Percentiles rank a stretch among this genome's conserved stretches.
These are phyloP conservation scores for Oligia fasciuncula DNA, from an alignment of 2,888 invertebrate species.

Conservation along the genomic window DNA sequence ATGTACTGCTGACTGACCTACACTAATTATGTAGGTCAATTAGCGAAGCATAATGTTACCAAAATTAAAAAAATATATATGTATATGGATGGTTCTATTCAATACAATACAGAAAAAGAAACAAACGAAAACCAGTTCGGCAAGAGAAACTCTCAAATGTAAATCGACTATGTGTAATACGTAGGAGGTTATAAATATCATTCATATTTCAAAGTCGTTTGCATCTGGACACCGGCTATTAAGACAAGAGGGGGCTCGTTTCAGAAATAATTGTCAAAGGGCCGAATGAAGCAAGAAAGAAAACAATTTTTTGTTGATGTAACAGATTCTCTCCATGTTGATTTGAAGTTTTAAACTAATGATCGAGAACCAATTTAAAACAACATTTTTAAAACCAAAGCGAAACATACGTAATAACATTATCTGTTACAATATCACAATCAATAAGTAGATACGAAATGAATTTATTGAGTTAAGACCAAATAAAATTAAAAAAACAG, in stretches of 20 bases:
- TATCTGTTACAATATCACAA: slow-evolving; percentile 4
- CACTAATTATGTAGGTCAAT: slow-evolving; percentile 21
- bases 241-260: slow-evolving; percentile 79
- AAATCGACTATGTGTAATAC: slow-evolving; percentile 73
- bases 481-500: slow-evolving; percentile 71
- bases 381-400: no score
- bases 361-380: neutral
- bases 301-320: slow-evolving; percentile 27
- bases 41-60: neutral
- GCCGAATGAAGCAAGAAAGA: slow-evolving; percentile 64
- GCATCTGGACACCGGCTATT: slow-evolving; percentile 88
- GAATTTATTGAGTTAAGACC: slow-evolving; percentile 67
- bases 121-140: neutral
- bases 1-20: neutral
- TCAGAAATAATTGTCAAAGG: slow-evolving; percentile 82
- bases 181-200: slow-evolving; percentile 85
- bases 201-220: slow-evolving; percentile 89
- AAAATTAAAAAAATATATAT: neutral
- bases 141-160: slow-evolving; percentile 63
- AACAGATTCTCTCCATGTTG: neutral
- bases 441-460: slow-evolving; percentile 10
- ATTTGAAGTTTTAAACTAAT: neutral
- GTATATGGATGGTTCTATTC: neutral
- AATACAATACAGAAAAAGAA: neutral
- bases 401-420: neutral